These are phyloP conservation scores for Nematopogon swammerdamellus DNA, from an alignment of 2,888 invertebrate genomes.

Conservation along the genomic window DNA sequence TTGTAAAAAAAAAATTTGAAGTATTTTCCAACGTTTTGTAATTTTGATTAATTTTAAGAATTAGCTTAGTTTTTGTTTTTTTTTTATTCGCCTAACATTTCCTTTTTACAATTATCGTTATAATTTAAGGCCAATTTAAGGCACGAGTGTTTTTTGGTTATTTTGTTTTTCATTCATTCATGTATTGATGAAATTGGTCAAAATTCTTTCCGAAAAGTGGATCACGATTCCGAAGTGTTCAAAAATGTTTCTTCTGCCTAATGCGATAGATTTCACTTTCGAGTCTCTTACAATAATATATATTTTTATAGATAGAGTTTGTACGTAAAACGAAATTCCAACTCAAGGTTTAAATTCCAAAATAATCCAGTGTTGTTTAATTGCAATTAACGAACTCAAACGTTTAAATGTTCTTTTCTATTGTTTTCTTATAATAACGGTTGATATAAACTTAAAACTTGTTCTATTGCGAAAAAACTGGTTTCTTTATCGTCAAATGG, in stretches of 20 bases:
- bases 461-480: constrained; percentile 61
- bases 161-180: constrained; percentile 39
- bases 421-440: constrained; percentile 55
- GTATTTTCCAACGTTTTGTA: constrained; percentile 48
- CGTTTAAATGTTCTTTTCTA: constrained; percentile 54
- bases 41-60: constrained; percentile 41
- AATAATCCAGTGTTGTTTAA: constrained; percentile 57
- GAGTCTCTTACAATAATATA: constrained; percentile 21
- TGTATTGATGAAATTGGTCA: constrained; percentile 47
- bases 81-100: constrained; percentile 32
- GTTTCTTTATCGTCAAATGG: constrained; percentile 59
- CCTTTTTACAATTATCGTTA: constrained; percentile 36
- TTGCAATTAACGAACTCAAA: constrained; percentile 51
- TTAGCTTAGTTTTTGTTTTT: constrained; percentile 23
- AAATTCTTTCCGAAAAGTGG: constrained; percentile 33
- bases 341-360: constrained; percentile 51
- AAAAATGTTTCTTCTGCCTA: not conserved
- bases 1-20: constrained; percentile 48
- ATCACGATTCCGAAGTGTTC: not conserved
- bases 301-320: constrained; percentile 46
- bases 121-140: constrained; percentile 59
- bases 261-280: too few relatives aligned
- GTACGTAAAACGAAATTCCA: constrained; percentile 49
- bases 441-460: constrained; percentile 59
- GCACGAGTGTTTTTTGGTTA: constrained; percentile 41